Base-by-base conservation (phyloP, 2,113 vertebrate species). In the Hirundichthys speculiger region DNA sequence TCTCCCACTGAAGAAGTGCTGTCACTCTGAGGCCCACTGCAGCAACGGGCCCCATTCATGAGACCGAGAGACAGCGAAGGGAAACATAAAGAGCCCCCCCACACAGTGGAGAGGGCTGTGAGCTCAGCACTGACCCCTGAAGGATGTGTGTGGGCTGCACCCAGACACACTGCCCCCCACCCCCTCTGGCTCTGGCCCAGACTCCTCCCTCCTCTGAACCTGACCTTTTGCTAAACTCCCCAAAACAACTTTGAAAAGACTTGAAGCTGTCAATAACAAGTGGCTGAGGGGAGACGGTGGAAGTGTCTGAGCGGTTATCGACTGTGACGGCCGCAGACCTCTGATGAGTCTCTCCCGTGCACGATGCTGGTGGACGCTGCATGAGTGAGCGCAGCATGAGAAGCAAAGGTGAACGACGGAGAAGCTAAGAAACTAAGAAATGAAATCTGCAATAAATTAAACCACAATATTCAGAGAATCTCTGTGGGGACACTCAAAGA, bases 121-220 rank as follows among this genome's bases (percentile, higher is more conserved):
- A 80, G 77, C 85, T 83, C 83, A 73, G 73, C 74, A 64, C 73
- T 91, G 90, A 89, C 86, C 87, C 77, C 82, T 83, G 84, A 85
- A 90, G 87, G 90, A 87, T 89, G 88, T 81, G 89, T 89, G 89
- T 88, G 86, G 91, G 91, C 83, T 77, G 89, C 64, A 64, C 73
- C 81, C 80, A 85, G 83, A 86, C 85, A 83, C 86, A 49, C 72
- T 57, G 69, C 69, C 50, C 69, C 16, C 73, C 68, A 57, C 83
- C 86, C 21, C 86, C 69, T 69, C 55, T 1, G 30, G 21, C 57
- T 58, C 64, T 56, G n/a, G 30, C 30, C 30, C 30, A 53, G 46
- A 61, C 82, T 82, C 82, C 82, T 70, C 82, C 80, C 42, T 20
- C 57, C 21, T 47, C 50, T 58, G 62, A 82, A 70, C 79, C 74